Conservation (phyloP, 1,140 invertebrate genomes). For the Euwallacea similis region DNA sequence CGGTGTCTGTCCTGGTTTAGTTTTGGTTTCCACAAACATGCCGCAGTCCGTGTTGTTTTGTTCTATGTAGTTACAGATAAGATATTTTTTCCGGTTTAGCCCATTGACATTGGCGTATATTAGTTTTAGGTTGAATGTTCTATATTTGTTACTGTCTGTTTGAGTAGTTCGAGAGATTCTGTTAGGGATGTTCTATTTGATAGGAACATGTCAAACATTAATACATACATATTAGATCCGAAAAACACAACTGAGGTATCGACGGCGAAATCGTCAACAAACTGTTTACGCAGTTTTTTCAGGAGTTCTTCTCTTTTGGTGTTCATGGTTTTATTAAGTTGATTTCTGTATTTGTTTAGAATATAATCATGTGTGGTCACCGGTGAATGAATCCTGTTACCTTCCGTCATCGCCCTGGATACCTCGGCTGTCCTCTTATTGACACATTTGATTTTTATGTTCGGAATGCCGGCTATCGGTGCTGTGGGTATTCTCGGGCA, state of each 20-base stretch:
- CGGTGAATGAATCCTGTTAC: too few species aligned
- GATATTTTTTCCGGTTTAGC: background rate
- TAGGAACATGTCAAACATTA: background rate
- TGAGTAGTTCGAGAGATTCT: background rate
- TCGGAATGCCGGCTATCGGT: too few species aligned
- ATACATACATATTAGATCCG: background rate
- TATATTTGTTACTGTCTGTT: background rate
- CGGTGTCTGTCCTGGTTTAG: conserved; percentile 3
- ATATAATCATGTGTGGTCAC: too few species aligned
- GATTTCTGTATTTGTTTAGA: too few species aligned
- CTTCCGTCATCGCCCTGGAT: too few species aligned
- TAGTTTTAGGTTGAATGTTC: background rate
- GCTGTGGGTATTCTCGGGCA: too few species aligned
- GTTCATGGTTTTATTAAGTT: too few species aligned
- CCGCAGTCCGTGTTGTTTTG: background rate
- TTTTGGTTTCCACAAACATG: background rate
- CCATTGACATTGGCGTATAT: background rate
- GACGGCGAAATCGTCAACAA: too few species aligned
- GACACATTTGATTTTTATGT: too few species aligned
- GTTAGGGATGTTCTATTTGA: background rate
- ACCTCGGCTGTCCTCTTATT: too few species aligned
- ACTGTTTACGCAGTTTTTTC: too few species aligned
- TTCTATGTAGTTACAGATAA: background rate
- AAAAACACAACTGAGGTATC: background rate
- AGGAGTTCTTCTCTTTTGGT: too few species aligned